phyloP scores from a whole-genome alignment of 2,888 invertebrate species.

The Sarcophaga caerulescens region DNA sequence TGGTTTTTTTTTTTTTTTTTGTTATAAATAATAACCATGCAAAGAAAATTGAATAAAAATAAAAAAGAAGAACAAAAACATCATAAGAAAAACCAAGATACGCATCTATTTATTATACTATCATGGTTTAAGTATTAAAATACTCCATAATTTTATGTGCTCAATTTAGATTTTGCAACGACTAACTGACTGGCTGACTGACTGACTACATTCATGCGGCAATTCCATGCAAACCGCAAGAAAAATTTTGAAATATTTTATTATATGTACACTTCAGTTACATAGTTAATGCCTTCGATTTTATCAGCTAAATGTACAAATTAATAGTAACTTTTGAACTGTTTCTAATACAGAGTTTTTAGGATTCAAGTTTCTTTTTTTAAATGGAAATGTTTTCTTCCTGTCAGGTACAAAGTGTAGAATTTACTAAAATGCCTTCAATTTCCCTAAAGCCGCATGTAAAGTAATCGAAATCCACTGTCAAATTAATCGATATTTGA shows the following conservation, averaged over 20 bases:
- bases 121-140: conserved; percentile 24
- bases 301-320: neutral
- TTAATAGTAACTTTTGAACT: no score
- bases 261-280: no score
- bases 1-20: no score
- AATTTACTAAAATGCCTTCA: no score
- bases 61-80: no score
- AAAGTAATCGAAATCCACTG: no score
- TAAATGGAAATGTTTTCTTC: no score
- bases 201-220: conserved; percentile 4
- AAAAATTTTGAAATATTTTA: neutral
- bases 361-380: no score
- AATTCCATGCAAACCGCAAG: conserved; percentile 13
- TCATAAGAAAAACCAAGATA: conserved; percentile 14
- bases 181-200: neutral
- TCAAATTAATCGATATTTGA: no score
- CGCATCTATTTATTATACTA: conserved; percentile 29
- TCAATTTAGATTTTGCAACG: conserved; percentile 13
- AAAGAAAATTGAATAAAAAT: neutral
- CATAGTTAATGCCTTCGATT: neutral
- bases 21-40: conserved; percentile 27
- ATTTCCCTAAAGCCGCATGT: no score
- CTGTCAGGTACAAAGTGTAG: no score
- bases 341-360: no score
- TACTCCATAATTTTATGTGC: neutral